Percentiles rank a stretch among this genome's conserved stretches.
Conservation (phyloP, 2,113 vertebrate species). For the Hippocampus barbouri region DNA sequence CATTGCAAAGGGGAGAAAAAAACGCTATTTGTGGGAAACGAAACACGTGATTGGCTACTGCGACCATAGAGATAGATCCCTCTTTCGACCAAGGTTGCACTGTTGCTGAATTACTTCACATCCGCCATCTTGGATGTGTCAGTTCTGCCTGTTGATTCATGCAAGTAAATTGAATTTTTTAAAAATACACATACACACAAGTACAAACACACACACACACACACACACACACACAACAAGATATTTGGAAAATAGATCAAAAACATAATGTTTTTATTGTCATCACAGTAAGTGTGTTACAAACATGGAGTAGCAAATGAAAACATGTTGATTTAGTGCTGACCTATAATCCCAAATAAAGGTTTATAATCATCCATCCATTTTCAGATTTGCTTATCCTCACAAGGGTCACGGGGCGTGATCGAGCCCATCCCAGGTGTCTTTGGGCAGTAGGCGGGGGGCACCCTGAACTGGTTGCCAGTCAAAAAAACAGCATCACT, state of each 20-base stretch:
- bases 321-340: too few relatives aligned
- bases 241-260: background rate
- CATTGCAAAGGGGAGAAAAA: constrained; percentile 4
- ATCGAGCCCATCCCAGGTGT: too few relatives aligned
- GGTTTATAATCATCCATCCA: too few relatives aligned
- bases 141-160: background rate
- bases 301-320: too few relatives aligned
- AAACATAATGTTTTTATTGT: background rate
- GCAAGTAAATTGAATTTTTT: too few relatives aligned
- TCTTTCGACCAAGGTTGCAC: background rate
- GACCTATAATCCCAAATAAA: too few relatives aligned
- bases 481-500: too few relatives aligned
- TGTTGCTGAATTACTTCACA: background rate
- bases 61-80: background rate
- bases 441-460: too few relatives aligned
- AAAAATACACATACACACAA: too few relatives aligned
- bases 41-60: constrained; percentile 29
- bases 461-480: too few relatives aligned
- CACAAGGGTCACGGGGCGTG: too few relatives aligned
- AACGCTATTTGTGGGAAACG: background rate
- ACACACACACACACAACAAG: background rate
- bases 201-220: background rate
- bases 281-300: background rate
- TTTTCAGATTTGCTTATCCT: too few relatives aligned
- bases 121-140: background rate